Conservation (phyloP, 2,113 vertebrate genomes). For the Actinemys pallida region DNA sequence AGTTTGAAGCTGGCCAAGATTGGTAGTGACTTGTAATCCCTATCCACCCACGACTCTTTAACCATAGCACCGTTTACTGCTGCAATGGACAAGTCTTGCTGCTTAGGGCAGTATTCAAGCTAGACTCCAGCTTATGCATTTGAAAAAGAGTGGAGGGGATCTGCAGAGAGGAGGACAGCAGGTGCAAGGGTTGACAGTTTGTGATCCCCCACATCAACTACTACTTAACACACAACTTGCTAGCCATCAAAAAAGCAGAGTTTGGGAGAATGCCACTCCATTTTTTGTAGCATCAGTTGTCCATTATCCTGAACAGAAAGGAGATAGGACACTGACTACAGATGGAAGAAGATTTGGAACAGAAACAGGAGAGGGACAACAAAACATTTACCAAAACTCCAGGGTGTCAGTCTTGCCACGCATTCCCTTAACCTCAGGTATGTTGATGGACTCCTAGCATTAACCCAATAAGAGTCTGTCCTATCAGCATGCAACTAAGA, state of each 20-base stretch:
- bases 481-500: background rate
- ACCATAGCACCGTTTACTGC: background rate
- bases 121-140: background rate
- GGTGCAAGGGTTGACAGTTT: background rate
- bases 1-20: background rate
- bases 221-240: background rate
- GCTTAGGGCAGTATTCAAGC: background rate
- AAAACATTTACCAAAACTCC: background rate
- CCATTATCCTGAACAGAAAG: background rate
- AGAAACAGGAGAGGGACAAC: background rate
- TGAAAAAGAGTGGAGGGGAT: background rate
- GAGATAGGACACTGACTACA: background rate
- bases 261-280: background rate
- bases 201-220: background rate
- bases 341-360: background rate
- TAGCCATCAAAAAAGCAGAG: background rate
- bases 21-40: background rate
- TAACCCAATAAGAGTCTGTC: background rate
- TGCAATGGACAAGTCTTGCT: background rate
- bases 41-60: fast-evolving
- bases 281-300: background rate
- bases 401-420: background rate
- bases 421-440: background rate
- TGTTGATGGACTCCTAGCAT: background rate
- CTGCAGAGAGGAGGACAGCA: background rate